Evolutionary conservation across 2,113 vertebrate species (phyloP), one percentile per base, ranked within the genome.

Genomic region (Glaucomys volans): DNA sequence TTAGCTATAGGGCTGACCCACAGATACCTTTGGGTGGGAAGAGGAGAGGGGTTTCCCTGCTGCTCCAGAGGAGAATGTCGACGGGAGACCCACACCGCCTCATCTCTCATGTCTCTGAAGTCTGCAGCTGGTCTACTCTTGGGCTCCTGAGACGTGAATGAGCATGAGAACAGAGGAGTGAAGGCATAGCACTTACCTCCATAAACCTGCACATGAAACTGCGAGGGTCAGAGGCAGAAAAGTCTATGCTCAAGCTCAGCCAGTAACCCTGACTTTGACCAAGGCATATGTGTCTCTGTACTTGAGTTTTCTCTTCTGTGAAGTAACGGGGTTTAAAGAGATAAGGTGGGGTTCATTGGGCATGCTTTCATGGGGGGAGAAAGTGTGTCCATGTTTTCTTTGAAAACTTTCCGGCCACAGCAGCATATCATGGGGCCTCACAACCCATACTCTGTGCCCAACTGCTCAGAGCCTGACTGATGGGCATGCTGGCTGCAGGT

Each of bases 131-230:
- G 71, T 81, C 20, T 4, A 8, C 4, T 32, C 40, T 24, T 20
- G 37, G 42, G 30, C 50, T 32, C 57, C 44, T 11, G 42, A 54
- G 44, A 50, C 26, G 71, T 32, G 47, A 72, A 80, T 50, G 72
- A 47, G 64, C 3, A 0, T 0, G 22, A 50, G 59, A n/a, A 76
- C 12, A 42, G 64, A 74, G 44, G 9, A 35, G 35, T 4, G 30
- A 40, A 30, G 4, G 5, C 18, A 13, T 20, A 0, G 50, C 1
- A 4, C 6, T 3, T 1, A 8, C 22, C 42, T 30, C 75, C 26
- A 5, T 32, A 9, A 67, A 82, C 64, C 1, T 18, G 8, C 20
- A 4, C 3, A 0, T n/a, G 52, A 26, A 54, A 32, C 71, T 52
- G 3, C 37, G 17, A 59, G 40, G 10, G 13, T 5, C 3, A 81